A percentile compares a stretch with the other conserved stretches of the same genome.
These are phyloP conservation scores for Eciton burchellii DNA, from an alignment of 1,140 invertebrate genomes.

Conservation along the genomic window DNA sequence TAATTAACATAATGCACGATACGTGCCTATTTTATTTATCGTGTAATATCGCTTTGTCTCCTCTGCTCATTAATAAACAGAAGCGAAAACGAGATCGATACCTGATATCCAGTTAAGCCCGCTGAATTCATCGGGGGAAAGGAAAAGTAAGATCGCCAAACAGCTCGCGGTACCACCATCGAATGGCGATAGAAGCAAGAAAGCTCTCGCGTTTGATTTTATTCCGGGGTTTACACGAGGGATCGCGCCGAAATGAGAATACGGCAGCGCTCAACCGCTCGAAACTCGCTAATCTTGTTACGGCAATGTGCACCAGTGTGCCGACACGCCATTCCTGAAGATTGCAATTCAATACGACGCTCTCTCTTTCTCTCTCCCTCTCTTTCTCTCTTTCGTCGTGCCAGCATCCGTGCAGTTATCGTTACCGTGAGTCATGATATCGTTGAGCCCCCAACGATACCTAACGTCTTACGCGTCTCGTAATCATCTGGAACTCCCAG, in stretches of 20 bases:
- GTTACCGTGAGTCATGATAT: conserved; percentile 72
- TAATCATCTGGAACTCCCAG: conserved; percentile 55
- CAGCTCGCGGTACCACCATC: neutral
- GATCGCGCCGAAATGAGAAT: conserved; percentile 43
- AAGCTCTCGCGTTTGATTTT: conserved; percentile 42
- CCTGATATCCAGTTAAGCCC: neutral
- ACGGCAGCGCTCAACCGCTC: conserved; percentile 14
- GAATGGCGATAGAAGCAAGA: conserved; percentile 19
- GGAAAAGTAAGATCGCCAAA: neutral
- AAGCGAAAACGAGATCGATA: neutral
- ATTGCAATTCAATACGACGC: conserved; percentile 71
- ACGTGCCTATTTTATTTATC: too few relatives aligned
- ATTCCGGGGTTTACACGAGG: conserved; percentile 16
- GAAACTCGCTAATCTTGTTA: conserved; percentile 57
- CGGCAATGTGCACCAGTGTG: conserved; percentile 13
- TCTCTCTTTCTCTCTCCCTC: conserved; percentile 13
- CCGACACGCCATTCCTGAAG: conserved; percentile 60
- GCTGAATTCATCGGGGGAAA: neutral
- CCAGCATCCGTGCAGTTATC: conserved; percentile 67
- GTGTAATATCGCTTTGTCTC: too few relatives aligned
- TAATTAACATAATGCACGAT: too few relatives aligned
- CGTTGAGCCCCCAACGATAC: conserved; percentile 43
- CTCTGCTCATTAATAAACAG: neutral
- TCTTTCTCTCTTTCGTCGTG: too few relatives aligned
- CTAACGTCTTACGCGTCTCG: conserved; percentile 51